Conservation (phyloP, 2,797 vertebrate genomes). For the Hafferia zeledoni region DNA sequence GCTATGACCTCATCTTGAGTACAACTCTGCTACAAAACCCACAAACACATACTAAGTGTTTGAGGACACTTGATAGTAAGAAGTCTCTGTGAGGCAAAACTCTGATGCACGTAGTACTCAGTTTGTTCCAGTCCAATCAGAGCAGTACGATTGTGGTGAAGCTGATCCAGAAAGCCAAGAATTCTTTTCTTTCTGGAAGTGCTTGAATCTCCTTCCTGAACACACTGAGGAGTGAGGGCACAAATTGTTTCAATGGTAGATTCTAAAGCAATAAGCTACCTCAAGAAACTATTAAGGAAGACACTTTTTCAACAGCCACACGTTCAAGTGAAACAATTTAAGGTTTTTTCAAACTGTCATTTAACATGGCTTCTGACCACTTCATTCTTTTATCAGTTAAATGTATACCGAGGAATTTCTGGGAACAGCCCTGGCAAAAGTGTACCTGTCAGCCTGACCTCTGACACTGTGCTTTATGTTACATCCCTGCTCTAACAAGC, state of each 20-base stretch:
- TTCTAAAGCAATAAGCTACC: not conserved
- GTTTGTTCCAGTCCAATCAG: not conserved
- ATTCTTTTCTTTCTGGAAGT: not conserved
- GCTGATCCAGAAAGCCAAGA: not conserved
- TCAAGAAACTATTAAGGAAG: not conserved
- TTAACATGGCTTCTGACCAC: not conserved
- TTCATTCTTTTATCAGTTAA: not conserved
- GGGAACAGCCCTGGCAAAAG: not conserved
- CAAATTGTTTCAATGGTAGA: not conserved
- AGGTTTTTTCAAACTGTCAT: not conserved
- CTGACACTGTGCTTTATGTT: not conserved
- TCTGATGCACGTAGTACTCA: fast-evolving
- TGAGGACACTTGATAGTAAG: not conserved
- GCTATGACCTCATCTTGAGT: not conserved
- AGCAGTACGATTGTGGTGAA: not conserved
- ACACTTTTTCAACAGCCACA: not conserved
- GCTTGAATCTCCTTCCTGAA: not conserved
- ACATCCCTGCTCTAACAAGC: not conserved
- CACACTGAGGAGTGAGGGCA: not conserved
- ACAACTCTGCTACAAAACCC: not conserved
- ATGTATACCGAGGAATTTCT: not conserved
- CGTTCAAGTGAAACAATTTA: not conserved
- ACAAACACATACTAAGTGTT: fast-evolving
- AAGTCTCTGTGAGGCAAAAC: not conserved
- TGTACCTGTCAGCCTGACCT: not conserved